A percentile compares a stretch with the other conserved stretches of the same genome.
phyloP scores from a whole-genome alignment of 2,888 invertebrate species.

The Neoaliturus tenellus region DNA sequence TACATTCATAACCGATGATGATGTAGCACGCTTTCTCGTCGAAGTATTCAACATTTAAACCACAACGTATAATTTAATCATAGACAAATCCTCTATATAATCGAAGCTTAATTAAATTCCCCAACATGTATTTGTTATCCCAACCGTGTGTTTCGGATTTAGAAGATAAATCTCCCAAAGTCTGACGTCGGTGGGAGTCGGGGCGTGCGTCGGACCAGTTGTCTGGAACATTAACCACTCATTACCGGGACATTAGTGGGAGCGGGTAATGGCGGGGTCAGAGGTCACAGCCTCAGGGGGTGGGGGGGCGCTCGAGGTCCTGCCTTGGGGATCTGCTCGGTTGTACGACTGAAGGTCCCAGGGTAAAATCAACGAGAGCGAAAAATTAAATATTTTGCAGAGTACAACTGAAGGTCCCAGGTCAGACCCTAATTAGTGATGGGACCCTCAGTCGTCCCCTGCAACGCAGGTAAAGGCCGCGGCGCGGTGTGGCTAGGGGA shows the following conservation, averaged over 20 bases:
- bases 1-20: too few species aligned
- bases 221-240: constrained; percentile 30
- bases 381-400: too few species aligned
- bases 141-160: neutral
- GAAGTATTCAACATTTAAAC: too few species aligned
- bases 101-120: neutral
- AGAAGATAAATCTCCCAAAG: constrained; percentile 3
- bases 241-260: constrained; percentile 11
- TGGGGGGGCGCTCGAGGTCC: neutral
- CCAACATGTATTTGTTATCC: neutral
- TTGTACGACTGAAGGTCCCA: neutral
- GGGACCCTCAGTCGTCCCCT: too few species aligned
- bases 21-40: too few species aligned
- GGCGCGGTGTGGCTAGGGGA: too few species aligned
- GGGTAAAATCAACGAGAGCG: too few species aligned
- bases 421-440: too few species aligned
- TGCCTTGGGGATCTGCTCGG: neutral
- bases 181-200: too few species aligned
- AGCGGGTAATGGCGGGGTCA: constrained; percentile 25
- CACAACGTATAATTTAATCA: too few species aligned
- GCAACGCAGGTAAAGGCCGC: too few species aligned
- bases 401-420: too few species aligned
- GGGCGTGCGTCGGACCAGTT: neutral
- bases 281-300: neutral
- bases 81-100: neutral